Evolutionary conservation across 1,140 invertebrate genomes (phyloP).

Genomic region (Babylonia areolata): DNA sequence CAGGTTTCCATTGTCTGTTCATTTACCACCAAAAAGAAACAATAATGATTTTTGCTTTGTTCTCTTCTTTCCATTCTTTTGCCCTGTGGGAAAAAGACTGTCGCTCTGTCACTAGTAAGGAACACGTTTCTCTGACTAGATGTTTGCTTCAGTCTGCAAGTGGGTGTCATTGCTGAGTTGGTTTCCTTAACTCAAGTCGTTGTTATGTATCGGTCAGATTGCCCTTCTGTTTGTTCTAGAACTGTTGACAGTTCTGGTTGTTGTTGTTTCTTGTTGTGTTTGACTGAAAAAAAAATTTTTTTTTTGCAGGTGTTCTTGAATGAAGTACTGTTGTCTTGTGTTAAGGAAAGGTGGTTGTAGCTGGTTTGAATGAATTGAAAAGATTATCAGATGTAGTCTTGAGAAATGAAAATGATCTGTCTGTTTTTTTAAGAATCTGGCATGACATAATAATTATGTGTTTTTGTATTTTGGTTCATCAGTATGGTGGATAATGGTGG

Average conservation of each 20-base stretch:
- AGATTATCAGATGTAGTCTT: too few species aligned
- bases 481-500: too few species aligned
- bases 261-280: background rate
- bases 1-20: too few species aligned
- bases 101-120: constrained; percentile 4
- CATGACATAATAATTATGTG: too few species aligned
- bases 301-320: background rate
- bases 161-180: background rate
- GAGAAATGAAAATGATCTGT: too few species aligned
- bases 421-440: too few species aligned
- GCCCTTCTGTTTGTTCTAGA: background rate
- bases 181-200: background rate
- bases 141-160: background rate
- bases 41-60: constrained; percentile 7
- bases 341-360: too few species aligned
- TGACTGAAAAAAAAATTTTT: background rate
- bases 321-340: background rate
- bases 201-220: background rate
- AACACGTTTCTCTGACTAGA: background rate
- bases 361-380: too few species aligned
- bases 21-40: too few species aligned
- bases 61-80: background rate
- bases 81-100: background rate
- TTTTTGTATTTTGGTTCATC: too few species aligned
- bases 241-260: background rate